Evolutionary conservation across 1,140 invertebrate species (phyloP).

Genomic region (Drosophila bocqueti): DNA sequence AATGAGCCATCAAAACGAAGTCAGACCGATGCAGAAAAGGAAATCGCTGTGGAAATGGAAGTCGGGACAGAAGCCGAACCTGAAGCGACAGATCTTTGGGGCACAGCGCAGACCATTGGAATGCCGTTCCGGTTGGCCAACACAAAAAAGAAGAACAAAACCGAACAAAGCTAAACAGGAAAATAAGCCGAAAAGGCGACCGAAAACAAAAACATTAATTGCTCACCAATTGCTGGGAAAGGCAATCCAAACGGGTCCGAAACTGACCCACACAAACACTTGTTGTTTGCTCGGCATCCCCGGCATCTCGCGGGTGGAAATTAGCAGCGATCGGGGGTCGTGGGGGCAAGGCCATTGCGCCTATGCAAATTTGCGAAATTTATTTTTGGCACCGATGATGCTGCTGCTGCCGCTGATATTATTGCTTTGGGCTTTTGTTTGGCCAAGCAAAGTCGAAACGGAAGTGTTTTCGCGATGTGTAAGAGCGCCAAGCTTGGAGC

Average conservation of each 20-base stretch:
- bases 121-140: constrained; percentile 47
- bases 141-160: neutral
- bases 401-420: neutral
- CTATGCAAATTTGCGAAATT: constrained; percentile 42
- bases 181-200: constrained; percentile 8
- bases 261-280: constrained; percentile 71
- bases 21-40: constrained; percentile 4
- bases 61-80: constrained; percentile 7
- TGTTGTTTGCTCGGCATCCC: constrained; percentile 38
- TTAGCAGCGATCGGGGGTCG: constrained; percentile 3
- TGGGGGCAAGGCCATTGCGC: constrained; percentile 6
- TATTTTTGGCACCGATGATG: constrained; percentile 67
- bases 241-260: constrained; percentile 34
- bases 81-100: constrained; percentile 14
- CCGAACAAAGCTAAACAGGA: neutral
- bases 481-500: constrained; percentile 37
- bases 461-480: constrained; percentile 79
- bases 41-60: constrained; percentile 6
- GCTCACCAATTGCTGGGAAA: constrained; percentile 70
- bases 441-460: constrained; percentile 50
- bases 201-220: constrained; percentile 54
- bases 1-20: constrained; percentile 23
- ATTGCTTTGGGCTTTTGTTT: constrained; percentile 12
- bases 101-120: constrained; percentile 40
- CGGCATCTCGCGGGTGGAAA: constrained; percentile 15